A percentile compares a stretch with the other conserved stretches of the same genome.
phyloP scores from a whole-genome alignment of 37 sponge, comb jelly and placozoan genomes.

The Hormiphora californensis region DNA sequence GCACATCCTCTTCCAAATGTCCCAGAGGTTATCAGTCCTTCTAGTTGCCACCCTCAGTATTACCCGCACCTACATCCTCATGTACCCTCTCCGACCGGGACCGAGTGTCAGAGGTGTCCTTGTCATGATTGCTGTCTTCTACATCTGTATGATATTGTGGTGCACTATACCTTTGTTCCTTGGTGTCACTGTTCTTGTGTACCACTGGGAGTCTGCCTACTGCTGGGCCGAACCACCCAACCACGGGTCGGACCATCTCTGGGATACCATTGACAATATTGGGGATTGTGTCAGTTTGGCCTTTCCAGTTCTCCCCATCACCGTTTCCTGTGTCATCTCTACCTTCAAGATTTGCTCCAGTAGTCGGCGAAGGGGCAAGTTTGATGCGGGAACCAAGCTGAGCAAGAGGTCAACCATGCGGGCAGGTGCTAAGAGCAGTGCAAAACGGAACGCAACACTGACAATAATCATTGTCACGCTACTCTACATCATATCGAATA shows the following conservation, averaged over 20 bases:
- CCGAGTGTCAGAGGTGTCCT: background rate
- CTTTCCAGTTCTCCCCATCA: background rate
- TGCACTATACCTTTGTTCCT: background rate
- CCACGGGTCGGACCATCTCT: background rate
- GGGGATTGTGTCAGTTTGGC: background rate
- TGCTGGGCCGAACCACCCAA: constrained; percentile 15
- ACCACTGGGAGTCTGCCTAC: constrained; percentile 18
- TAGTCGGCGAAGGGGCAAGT: too few species aligned
- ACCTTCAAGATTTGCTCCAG: background rate
- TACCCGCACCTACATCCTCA: background rate
- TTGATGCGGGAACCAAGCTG: too few species aligned
- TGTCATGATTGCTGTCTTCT: background rate
- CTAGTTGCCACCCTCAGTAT: background rate
- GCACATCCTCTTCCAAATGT: constrained; percentile 48
- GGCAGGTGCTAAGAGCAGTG: background rate
- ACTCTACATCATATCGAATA: background rate
- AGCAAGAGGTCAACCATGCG: too few species aligned
- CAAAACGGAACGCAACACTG: background rate
- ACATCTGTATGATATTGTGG: background rate
- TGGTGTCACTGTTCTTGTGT: background rate
- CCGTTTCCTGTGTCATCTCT: background rate
- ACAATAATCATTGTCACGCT: constrained; percentile 6
- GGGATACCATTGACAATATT: background rate
- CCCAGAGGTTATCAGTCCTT: background rate
- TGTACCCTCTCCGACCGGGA: background rate